phyloP scores from a whole-genome alignment of 1,140 invertebrate species.

The Chymomyza costata region DNA sequence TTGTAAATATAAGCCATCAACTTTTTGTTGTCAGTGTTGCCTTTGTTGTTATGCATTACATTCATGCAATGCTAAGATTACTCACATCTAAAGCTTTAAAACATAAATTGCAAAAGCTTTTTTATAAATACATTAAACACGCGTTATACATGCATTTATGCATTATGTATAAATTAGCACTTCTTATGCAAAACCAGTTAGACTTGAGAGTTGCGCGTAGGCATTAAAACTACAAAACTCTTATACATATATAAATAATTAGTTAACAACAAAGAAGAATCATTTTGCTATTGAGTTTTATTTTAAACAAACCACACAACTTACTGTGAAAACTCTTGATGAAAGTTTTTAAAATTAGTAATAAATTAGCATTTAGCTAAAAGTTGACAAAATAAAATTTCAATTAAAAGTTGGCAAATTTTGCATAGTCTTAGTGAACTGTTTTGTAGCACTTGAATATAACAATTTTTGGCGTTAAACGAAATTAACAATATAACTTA shows the following conservation, averaged over 20 bases:
- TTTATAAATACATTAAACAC: too few species aligned
- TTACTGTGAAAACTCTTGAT: slow-evolving; percentile 58
- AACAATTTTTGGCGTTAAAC: slow-evolving; percentile 45
- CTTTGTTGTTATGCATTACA: slow-evolving; percentile 28
- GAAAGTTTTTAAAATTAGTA: slow-evolving; percentile 31
- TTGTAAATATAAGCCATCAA: too few species aligned
- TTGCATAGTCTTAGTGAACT: slow-evolving; percentile 26
- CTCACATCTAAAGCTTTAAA: slow-evolving; percentile 3
- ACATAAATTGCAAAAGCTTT: slow-evolving; percentile 24
- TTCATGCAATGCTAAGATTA: slow-evolving; percentile 2
- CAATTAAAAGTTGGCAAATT: slow-evolving; percentile 23
- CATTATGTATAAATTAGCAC: background rate
- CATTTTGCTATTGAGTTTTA: slow-evolving; percentile 13
- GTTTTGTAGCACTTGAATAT: slow-evolving; percentile 50
- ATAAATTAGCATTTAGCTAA: slow-evolving; percentile 9
- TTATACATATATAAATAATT: slow-evolving; percentile 35
- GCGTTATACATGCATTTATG: background rate
- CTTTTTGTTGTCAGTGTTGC: too few species aligned
- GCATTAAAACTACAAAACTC: slow-evolving; percentile 39
- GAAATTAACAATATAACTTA: slow-evolving; percentile 14
- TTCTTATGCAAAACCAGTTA: slow-evolving; percentile 27
- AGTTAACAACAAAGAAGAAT: slow-evolving; percentile 27
- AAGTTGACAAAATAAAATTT: slow-evolving; percentile 10
- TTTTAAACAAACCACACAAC: slow-evolving; percentile 46
- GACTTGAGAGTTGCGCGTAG: slow-evolving; percentile 47